A percentile compares a stretch with the other conserved stretches of the same genome.
phyloP scores from a whole-genome alignment of 2,888 invertebrate genomes.

The Andrena haemorrhoa region DNA sequence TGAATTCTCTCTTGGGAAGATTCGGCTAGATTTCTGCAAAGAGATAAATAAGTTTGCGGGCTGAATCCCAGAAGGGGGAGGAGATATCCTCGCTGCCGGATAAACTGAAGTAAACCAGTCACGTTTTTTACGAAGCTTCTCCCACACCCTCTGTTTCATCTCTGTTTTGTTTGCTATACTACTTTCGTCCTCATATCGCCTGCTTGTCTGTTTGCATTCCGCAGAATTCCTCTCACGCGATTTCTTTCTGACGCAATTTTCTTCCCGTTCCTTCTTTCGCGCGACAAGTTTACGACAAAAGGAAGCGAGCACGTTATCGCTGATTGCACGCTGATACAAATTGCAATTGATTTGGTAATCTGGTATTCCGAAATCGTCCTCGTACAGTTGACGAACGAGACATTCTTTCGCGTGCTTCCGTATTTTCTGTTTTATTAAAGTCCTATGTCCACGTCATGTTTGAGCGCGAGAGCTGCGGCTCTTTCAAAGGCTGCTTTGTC shows the following conservation, averaged over 20 bases:
- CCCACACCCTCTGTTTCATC: conserved; percentile 9
- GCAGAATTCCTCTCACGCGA: neutral
- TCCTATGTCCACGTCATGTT: neutral
- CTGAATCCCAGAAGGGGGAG: conserved; percentile 39
- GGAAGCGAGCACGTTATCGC: neutral
- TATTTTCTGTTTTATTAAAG: neutral
- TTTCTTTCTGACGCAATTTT: neutral
- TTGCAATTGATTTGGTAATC: too few species aligned
- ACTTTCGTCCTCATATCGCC: neutral
- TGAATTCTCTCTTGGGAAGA: conserved; percentile 62
- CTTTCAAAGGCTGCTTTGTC: conserved; percentile 40
- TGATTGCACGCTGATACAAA: neutral
- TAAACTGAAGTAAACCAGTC: conserved; percentile 64
- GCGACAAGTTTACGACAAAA: neutral
- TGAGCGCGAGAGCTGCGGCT: neutral
- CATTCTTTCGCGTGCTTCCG: neutral
- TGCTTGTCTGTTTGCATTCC: neutral
- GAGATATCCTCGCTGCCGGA: conserved; percentile 33
- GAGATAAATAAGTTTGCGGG: conserved; percentile 69
- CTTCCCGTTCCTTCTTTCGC: neutral
- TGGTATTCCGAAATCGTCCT: too few species aligned
- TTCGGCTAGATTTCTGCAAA: conserved; percentile 65
- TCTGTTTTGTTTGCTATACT: conserved; percentile 2
- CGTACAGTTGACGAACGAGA: too few species aligned
- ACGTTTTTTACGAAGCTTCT: conserved; percentile 57